Conservation (phyloP, 1,140 invertebrate genomes). For the Monomorium pharaonis region DNA sequence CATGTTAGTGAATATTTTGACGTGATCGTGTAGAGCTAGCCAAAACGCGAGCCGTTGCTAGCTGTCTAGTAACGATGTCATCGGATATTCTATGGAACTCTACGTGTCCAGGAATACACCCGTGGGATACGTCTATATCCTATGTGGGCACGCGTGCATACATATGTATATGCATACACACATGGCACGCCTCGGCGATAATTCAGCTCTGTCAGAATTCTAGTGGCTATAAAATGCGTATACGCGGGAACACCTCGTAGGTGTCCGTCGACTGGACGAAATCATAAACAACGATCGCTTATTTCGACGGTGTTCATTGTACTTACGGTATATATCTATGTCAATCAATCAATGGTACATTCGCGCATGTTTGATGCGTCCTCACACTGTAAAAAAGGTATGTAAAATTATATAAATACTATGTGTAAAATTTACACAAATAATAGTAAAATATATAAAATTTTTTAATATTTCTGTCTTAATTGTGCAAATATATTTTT, state of each 20-base stretch:
- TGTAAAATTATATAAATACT: too few relatives aligned
- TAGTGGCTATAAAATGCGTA: constrained; percentile 64
- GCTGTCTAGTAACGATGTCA: constrained; percentile 38
- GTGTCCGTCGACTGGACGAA: constrained; percentile 53
- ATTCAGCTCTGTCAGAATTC: constrained; percentile 62
- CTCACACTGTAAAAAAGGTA: too few relatives aligned
- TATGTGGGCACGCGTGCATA: neutral
- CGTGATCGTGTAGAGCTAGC: neutral
- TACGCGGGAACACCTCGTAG: constrained; percentile 55
- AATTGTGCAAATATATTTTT: too few relatives aligned
- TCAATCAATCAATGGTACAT: constrained; percentile 29
- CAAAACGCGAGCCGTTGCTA: neutral
- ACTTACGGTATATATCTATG: constrained; percentile 28
- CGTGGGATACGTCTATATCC: constrained; percentile 28
- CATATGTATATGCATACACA: neutral
- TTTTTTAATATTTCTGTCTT: too few relatives aligned
- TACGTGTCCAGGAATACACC: constrained; percentile 40
- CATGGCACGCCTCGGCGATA: constrained; percentile 35
- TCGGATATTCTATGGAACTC: constrained; percentile 44
- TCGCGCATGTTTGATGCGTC: constrained; percentile 8
- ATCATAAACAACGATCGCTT: constrained; percentile 67
- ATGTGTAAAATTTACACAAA: too few relatives aligned
- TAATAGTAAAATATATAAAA: too few relatives aligned
- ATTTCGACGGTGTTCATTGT: constrained; percentile 56
- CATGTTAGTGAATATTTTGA: constrained; percentile 59